Evolutionary conservation across 1,140 invertebrate genomes (phyloP).

Genomic region (Papilio helenus): DNA sequence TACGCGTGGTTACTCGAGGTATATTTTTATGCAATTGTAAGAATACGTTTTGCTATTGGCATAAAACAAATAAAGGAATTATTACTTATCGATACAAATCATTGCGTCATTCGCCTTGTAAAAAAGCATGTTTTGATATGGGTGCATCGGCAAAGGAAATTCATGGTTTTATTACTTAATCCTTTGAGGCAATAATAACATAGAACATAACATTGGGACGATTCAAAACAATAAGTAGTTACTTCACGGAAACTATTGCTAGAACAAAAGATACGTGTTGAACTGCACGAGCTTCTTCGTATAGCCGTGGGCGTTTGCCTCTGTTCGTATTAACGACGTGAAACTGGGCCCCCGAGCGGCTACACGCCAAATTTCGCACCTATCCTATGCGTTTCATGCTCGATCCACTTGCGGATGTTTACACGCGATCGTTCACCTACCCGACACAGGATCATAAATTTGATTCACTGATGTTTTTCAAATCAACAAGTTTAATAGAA

Average conservation of each 20-base stretch:
- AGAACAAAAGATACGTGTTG: constrained; percentile 20
- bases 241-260: neutral
- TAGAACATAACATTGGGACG: neutral
- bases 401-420: constrained; percentile 52
- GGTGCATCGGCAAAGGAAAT: neutral
- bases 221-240: neutral
- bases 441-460: constrained; percentile 40
- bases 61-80: neutral
- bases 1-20: constrained; percentile 36
- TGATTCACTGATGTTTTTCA: neutral
- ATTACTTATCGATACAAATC: neutral
- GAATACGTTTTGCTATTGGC: neutral
- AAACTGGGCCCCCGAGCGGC: constrained; percentile 55
- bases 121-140: no score
- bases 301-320: constrained; percentile 66
- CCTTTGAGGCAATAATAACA: neutral
- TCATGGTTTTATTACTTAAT: neutral
- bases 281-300: constrained; percentile 3
- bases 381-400: constrained; percentile 49
- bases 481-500: neutral
- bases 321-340: constrained; percentile 72
- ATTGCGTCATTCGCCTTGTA: no score
- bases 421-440: constrained; percentile 46
- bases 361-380: constrained; percentile 70
- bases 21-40: neutral